Evolutionary conservation across 1,140 invertebrate species (phyloP).

Genomic region (Berghia stephanieae): DNA sequence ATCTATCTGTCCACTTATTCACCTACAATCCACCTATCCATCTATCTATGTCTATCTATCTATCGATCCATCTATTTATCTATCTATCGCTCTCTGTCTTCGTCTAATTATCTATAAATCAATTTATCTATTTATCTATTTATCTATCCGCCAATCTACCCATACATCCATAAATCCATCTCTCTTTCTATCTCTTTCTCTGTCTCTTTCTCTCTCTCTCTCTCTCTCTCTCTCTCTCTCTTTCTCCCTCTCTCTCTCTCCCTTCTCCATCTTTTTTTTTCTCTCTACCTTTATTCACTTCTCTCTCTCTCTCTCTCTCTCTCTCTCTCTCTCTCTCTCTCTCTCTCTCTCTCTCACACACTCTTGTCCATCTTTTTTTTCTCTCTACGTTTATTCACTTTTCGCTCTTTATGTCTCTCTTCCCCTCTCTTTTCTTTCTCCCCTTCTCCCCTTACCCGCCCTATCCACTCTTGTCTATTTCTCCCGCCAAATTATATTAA

Average conservation of each 20-base stretch:
- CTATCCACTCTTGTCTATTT: background rate
- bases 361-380: background rate
- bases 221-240: slow-evolving; percentile 28
- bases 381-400: background rate
- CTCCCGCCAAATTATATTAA: background rate
- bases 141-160: too few relatives aligned
- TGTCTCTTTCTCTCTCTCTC: slow-evolving; percentile 15
- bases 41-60: too few relatives aligned
- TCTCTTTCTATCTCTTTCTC: slow-evolving; percentile 19
- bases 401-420: background rate
- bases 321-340: slow-evolving; percentile 21
- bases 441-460: background rate
- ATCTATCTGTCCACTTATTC: too few relatives aligned
- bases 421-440: background rate
- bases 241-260: slow-evolving; percentile 31
- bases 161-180: too few relatives aligned
- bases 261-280: background rate
- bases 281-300: background rate
- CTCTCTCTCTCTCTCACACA: background rate
- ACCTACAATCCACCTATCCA: too few relatives aligned
- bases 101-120: too few relatives aligned
- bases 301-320: slow-evolving; percentile 10
- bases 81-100: too few relatives aligned
- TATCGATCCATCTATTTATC: too few relatives aligned
- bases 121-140: too few relatives aligned